Evolutionary conservation across 2,113 vertebrate species (phyloP), one percentile per base, ranked within the genome.

Genomic region (Cygnus buccinator): DNA sequence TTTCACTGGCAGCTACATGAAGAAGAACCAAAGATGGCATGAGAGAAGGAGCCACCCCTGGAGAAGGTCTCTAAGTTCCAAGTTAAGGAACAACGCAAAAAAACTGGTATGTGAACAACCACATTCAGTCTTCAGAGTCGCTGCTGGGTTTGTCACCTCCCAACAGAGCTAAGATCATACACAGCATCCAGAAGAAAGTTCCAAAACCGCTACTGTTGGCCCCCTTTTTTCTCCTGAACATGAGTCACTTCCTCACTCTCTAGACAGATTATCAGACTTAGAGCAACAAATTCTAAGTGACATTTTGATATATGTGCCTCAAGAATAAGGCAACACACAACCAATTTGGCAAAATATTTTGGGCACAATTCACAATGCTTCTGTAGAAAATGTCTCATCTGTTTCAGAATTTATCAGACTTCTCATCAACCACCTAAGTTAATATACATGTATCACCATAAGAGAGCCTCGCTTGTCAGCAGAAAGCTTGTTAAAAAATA

Each of bases 251-350:
- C 65, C 41, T 81, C 50, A 66, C 0, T 0, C 18, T 75, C 23
- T 21, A 58, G 75, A 92, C 2, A 83, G 39, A 79, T 57, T 25
- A 68, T 13, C 41, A 78, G 61, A 67, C 31, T 91, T 66, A 75
- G 33, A 85, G 55, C 35, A 96, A 87, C 54, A 90, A 80, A 62
- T 81, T 75, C 52, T 65, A 92, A 89, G 70, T 79, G 92, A 57
- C 76, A 46, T 75, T 94, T 75, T 94, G 57, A 92, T 81, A 48
- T 6, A 90, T 0, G 0, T 19, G 21, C 21, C 50, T 74, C 1
- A 14, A 52, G 43, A 68, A 81, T 25, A 84, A n/a, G 18, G 73
- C 39, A 88, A 20, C 15, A 77, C 37, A 59, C 71, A 87, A 58
- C 21, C 75, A 80, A 78, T 94, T 18, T 72, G 29, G 66, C 63